Percentiles rank a stretch among this genome's conserved stretches.
These are phyloP conservation scores for Synanthedon myopaeformis DNA, from an alignment of 2,888 invertebrate genomes.

Conservation along the genomic window DNA sequence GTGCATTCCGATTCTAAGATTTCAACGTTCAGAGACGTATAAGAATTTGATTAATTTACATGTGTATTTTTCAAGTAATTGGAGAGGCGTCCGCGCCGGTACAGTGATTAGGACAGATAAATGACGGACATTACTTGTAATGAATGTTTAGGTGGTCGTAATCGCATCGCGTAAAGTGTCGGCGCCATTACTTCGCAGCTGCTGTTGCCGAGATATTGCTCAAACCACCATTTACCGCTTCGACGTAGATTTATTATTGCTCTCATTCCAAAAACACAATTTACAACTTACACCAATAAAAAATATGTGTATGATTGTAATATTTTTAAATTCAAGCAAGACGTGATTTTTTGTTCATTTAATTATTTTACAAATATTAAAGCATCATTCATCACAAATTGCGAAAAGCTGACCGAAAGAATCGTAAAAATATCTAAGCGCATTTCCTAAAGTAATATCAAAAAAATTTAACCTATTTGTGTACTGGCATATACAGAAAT, in stretches of 20 bases:
- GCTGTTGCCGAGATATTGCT: slow-evolving; percentile 65
- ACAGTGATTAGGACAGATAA: slow-evolving; percentile 67
- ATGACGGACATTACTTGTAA: slow-evolving; percentile 69
- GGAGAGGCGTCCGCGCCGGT: slow-evolving; percentile 33
- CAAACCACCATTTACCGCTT: slow-evolving; percentile 53
- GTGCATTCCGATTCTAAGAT: neutral
- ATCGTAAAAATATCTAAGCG: no score
- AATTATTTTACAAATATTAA: no score
- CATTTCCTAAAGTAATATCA: no score
- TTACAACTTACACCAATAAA: slow-evolving; percentile 15
- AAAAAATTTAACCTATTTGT: no score
- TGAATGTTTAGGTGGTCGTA: slow-evolving; percentile 71
- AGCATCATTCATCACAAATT: no score
- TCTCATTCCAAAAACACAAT: slow-evolving; percentile 27
- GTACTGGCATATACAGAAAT: no score
- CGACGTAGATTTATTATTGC: slow-evolving; percentile 47
- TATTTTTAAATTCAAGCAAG: no score
- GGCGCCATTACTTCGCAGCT: slow-evolving; percentile 67
- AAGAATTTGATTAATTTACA: neutral
- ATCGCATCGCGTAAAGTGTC: slow-evolving; percentile 69
- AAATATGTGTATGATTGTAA: no score
- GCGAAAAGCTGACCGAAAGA: no score
- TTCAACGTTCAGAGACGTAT: slow-evolving; percentile 1
- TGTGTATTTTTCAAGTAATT: slow-evolving; percentile 17
- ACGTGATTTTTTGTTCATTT: no score